phyloP scores from a whole-genome alignment of 2,888 invertebrate genomes.

The Euzetes globulus region DNA sequence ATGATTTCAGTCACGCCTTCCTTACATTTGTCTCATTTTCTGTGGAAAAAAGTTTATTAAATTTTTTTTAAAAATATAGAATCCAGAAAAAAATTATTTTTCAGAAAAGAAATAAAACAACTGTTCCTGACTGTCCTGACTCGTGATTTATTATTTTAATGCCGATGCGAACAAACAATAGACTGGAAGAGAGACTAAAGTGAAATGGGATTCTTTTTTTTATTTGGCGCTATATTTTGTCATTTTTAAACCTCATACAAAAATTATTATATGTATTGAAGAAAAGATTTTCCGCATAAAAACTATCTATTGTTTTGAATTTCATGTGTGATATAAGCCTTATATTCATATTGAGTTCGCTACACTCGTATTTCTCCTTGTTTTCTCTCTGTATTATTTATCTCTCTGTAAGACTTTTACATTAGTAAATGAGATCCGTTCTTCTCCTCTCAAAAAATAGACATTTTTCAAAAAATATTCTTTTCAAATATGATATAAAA shows the following conservation, averaged over 20 bases:
- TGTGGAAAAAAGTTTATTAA: too few species aligned
- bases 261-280: neutral
- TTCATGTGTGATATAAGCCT: neutral
- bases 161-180: neutral
- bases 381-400: neutral
- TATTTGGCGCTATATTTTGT: neutral
- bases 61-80: neutral
- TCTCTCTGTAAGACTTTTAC: neutral
- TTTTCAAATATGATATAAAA: neutral
- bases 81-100: neutral
- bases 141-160: constrained; percentile 17
- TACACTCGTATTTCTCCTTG: neutral
- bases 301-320: neutral
- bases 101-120: neutral
- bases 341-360: constrained; percentile 1
- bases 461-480: neutral
- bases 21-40: too few species aligned
- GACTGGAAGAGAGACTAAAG: neutral
- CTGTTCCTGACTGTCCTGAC: neutral
- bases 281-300: neutral
- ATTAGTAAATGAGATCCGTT: constrained; percentile 20
- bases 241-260: neutral
- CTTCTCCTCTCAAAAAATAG: neutral
- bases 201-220: neutral
- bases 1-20: constrained; percentile 5